These are phyloP conservation scores for Bucco capensis DNA, from an alignment of 2,113 vertebrate species.

Conservation along the genomic window DNA sequence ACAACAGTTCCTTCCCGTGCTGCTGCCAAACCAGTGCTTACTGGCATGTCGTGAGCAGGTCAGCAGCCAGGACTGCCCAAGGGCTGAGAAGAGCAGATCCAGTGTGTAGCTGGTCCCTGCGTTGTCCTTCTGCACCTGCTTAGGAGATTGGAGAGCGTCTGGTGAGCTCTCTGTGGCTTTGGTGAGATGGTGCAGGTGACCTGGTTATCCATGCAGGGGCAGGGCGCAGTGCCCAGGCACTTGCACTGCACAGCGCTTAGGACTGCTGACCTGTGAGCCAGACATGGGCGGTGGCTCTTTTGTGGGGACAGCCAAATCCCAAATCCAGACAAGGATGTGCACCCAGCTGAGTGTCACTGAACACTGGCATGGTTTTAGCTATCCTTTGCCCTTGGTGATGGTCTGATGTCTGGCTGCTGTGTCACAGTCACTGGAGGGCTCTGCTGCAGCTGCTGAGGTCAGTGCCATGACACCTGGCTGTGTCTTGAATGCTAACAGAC, in stretches of 20 bases:
- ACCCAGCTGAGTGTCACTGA: neutral
- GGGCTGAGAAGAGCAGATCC: neutral
- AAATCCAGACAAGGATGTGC: neutral
- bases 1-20: neutral
- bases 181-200: neutral
- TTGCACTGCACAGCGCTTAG: neutral
- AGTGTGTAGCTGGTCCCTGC: neutral
- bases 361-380: accelerated
- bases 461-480: accelerated
- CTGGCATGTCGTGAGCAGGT: neutral
- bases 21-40: neutral
- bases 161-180: neutral
- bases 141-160: neutral
- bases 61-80: neutral
- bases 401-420: neutral
- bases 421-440: accelerated
- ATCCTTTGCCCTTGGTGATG: neutral
- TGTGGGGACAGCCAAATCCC: neutral
- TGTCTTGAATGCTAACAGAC: neutral
- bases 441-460: neutral
- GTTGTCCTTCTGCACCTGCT: neutral
- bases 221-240: neutral
- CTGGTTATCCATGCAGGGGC: neutral
- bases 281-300: accelerated
- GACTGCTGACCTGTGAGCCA: neutral